phyloP scores from a whole-genome alignment of 2,797 vertebrate genomes.

The Meda fulgida region DNA sequence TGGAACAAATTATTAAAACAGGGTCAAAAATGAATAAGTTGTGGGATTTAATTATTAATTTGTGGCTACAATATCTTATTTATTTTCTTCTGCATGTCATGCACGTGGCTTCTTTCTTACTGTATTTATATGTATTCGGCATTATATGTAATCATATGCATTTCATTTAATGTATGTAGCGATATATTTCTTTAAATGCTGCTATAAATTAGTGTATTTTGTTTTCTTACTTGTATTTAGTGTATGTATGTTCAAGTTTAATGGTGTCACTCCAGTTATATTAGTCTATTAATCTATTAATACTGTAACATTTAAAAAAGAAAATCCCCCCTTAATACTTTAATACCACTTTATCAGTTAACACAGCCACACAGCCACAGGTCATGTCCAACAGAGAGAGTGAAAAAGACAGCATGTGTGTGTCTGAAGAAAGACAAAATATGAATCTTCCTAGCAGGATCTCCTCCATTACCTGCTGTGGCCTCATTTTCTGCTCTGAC shows the following conservation, averaged over 20 bases:
- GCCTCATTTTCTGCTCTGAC: conserved; percentile 62
- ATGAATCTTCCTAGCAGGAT: conserved; percentile 28
- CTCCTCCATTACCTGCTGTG: conserved; percentile 60
- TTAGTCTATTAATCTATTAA: neutral
- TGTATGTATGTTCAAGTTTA: neutral
- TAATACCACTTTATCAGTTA: conserved; percentile 27
- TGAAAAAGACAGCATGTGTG: conserved; percentile 31
- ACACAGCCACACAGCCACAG: conserved; percentile 11
- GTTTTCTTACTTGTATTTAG: neutral
- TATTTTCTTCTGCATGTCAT: neutral
- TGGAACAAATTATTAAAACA: neutral
- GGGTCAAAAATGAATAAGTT: neutral
- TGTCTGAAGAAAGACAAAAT: conserved; percentile 34
- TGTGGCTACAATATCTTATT: neutral
- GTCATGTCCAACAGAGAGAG: neutral
- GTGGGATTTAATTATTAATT: neutral
- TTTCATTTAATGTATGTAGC: neutral
- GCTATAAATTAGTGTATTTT: neutral
- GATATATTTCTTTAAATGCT: neutral
- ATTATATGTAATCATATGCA: neutral
- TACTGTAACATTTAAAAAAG: neutral
- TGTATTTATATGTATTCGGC: neutral
- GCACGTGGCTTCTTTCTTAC: neutral
- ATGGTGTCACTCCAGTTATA: neutral
- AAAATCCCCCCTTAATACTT: neutral